A percentile compares a stretch with the other conserved stretches of the same genome.
Conservation (phyloP, 92 coral and sea anemone genomes). For the Zoanthus sansibaricus region DNA sequence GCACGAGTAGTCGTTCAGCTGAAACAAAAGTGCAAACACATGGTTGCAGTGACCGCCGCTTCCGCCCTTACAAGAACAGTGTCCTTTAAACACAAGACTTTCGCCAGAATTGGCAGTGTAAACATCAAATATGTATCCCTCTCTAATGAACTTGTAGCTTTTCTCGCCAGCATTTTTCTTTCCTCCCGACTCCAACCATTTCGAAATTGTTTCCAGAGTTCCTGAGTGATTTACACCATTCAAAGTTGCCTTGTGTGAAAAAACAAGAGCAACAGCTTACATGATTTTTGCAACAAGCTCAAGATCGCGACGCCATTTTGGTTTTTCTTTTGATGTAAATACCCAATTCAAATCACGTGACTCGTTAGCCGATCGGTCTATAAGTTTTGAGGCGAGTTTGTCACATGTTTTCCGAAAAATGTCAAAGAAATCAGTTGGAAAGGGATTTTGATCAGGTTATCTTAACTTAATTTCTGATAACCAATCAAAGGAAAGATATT, state of each 20-base stretch:
- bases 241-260: neutral
- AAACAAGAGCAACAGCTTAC: constrained; percentile 31
- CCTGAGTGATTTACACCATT: constrained; percentile 18
- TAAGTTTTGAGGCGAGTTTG: constrained; percentile 24
- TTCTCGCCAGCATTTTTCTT: no score
- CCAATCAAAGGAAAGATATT: constrained; percentile 14
- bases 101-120: neutral
- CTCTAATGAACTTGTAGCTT: no score
- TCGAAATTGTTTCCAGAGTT: constrained; percentile 10
- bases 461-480: constrained; percentile 15
- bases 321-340: constrained; percentile 51
- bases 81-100: neutral
- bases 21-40: constrained; percentile 54
- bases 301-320: constrained; percentile 19
- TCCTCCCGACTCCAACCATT: constrained; percentile 1
- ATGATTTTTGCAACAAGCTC: constrained; percentile 43
- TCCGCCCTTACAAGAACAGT: constrained; percentile 50
- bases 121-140: no score
- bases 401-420: neutral
- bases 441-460: constrained; percentile 39
- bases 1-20: constrained; percentile 54
- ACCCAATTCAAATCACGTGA: constrained; percentile 68
- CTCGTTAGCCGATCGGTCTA: constrained; percentile 58
- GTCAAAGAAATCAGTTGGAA: constrained; percentile 26
- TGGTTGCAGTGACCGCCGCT: constrained; percentile 23